These are phyloP conservation scores for Smittia sp. DNA, from an alignment of 2,888 invertebrate genomes.

Conservation along the genomic window DNA sequence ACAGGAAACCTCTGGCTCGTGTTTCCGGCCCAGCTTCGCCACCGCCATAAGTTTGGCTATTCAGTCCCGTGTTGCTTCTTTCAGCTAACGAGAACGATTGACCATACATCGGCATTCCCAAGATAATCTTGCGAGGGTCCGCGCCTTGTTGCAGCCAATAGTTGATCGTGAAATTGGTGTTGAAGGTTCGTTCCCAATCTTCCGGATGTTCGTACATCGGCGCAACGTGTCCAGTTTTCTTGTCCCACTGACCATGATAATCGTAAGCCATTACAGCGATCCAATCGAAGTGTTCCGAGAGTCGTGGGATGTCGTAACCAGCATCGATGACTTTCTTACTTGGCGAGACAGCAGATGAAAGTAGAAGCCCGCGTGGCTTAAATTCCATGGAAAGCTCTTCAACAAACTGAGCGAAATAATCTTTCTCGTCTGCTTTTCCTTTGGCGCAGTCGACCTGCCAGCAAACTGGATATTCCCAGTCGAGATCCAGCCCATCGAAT, in stretches of 20 bases:
- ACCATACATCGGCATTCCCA: conserved; percentile 88
- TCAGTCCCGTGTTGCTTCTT: conserved; percentile 62
- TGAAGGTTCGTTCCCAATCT: conserved; percentile 72
- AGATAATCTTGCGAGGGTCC: conserved; percentile 70
- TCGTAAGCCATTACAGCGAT: conserved; percentile 90
- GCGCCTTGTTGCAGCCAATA: conserved; percentile 85
- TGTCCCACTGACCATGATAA: conserved; percentile 90
- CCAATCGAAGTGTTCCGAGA: conserved; percentile 81
- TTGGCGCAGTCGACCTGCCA: conserved; percentile 86
- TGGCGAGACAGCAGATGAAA: conserved; percentile 83
- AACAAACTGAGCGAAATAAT: conserved; percentile 72
- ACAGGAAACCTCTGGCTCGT: conserved; percentile 79
- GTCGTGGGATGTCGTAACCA: conserved; percentile 75
- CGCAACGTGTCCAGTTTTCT: conserved; percentile 84
- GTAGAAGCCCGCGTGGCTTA: conserved; percentile 65
- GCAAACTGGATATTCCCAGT: conserved; percentile 93
- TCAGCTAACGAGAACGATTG: conserved; percentile 82
- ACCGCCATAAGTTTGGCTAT: conserved; percentile 77
- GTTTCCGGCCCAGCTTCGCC: conserved; percentile 88
- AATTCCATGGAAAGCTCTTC: conserved; percentile 71
- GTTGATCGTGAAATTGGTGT: conserved; percentile 81
- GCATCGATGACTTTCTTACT: conserved; percentile 78
- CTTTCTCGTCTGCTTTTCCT: conserved; percentile 77
- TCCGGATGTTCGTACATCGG: conserved; percentile 78
- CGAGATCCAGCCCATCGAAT: conserved; percentile 88